A percentile compares a stretch with the other conserved stretches of the same genome.
These are phyloP conservation scores for Sthenelais limicola DNA, from an alignment of 2,888 invertebrate genomes.

Conservation along the genomic window DNA sequence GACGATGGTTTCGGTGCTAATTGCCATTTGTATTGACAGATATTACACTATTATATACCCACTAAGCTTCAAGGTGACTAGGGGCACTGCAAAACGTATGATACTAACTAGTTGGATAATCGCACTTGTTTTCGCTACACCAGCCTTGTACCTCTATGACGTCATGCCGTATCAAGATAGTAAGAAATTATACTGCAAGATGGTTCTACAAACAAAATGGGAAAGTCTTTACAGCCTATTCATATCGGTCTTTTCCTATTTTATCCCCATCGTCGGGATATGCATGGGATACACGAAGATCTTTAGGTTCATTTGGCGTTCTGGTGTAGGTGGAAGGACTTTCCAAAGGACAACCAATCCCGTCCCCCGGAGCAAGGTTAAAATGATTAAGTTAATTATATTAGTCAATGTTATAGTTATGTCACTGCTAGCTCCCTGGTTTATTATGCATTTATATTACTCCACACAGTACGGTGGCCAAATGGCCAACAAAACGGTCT, in stretches of 20 bases:
- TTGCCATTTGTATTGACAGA: slow-evolving; percentile 65
- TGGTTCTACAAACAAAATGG: slow-evolving; percentile 49
- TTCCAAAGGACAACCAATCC: slow-evolving; percentile 62
- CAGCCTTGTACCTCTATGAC: slow-evolving; percentile 62
- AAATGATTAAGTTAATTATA: slow-evolving; percentile 69
- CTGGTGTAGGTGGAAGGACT: slow-evolving; percentile 51
- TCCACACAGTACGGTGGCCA: slow-evolving; percentile 48
- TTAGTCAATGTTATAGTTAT: slow-evolving; percentile 55
- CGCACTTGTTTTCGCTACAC: slow-evolving; percentile 54
- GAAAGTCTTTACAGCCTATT: slow-evolving; percentile 55
- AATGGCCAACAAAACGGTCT: slow-evolving; percentile 46
- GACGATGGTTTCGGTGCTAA: slow-evolving; percentile 58
- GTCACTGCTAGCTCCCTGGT: slow-evolving; percentile 55
- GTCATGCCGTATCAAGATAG: slow-evolving; percentile 22
- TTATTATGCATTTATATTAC: slow-evolving; percentile 56
- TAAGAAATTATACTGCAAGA: slow-evolving; percentile 52
- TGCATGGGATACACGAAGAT: slow-evolving; percentile 57
- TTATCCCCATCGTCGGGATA: slow-evolving; percentile 57
- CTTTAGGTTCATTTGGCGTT: slow-evolving; percentile 61
- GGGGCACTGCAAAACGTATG: slow-evolving; percentile 65
- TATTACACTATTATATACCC: slow-evolving; percentile 71
- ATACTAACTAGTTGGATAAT: slow-evolving; percentile 58
- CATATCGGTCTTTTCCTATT: slow-evolving; percentile 53
- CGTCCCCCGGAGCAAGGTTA: slow-evolving; percentile 67
- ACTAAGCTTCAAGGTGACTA: slow-evolving; percentile 68